phyloP scores from a whole-genome alignment of 1,140 invertebrate genomes.

The Drusus annulatus region DNA sequence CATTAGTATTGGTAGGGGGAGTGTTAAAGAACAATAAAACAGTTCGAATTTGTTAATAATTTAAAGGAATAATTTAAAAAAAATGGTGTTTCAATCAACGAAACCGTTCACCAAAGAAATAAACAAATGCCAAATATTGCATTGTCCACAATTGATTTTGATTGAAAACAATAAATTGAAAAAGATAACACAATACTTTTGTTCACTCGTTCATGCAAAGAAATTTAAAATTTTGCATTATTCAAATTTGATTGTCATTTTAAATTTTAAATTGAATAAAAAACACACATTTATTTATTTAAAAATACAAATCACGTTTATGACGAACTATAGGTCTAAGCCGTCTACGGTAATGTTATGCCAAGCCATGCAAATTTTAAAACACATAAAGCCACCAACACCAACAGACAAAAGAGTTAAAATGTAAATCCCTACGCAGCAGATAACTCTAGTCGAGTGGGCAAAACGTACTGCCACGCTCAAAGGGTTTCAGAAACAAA shows the following conservation, averaged over 20 bases:
- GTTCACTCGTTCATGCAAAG: too few relatives aligned
- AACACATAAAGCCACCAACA: neutral
- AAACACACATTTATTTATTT: too few relatives aligned
- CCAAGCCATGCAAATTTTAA: neutral
- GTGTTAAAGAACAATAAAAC: neutral
- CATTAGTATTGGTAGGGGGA: constrained; percentile 8
- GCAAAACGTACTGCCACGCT: neutral
- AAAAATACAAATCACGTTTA: neutral
- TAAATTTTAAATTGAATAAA: too few relatives aligned
- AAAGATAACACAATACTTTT: too few relatives aligned
- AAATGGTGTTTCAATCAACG: neutral
- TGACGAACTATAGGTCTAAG: too few relatives aligned
- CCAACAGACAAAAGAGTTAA: neutral
- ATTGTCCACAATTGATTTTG: neutral
- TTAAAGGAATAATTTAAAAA: neutral
- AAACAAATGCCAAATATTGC: neutral
- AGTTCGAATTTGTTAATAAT: neutral
- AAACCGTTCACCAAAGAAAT: neutral
- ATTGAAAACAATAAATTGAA: too few relatives aligned
- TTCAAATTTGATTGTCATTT: too few relatives aligned
- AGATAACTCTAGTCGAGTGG: neutral
- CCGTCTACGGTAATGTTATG: neutral
- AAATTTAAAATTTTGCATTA: too few relatives aligned
- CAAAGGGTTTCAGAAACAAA: constrained; percentile 7
- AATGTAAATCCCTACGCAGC: neutral